Conservation (phyloP, 2,113 vertebrate genomes). For the Tetraodon nigroviridis region DNA sequence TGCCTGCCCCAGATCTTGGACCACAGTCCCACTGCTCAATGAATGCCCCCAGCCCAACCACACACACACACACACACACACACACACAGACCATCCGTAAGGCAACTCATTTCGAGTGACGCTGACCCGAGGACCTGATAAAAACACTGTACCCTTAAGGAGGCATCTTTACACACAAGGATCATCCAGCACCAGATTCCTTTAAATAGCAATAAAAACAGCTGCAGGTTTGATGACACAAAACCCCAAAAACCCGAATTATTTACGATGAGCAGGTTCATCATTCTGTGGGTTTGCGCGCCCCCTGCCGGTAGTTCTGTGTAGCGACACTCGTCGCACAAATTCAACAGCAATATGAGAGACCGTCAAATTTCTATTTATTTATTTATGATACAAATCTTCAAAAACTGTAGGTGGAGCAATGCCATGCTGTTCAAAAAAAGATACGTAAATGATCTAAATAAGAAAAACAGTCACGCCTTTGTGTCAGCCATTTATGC, state of each 20-base stretch:
- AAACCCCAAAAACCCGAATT: not conserved
- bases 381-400: too few species aligned
- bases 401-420: too few species aligned
- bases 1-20: slow-evolving; percentile 74
- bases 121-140: not conserved
- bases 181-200: too few species aligned
- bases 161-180: too few species aligned
- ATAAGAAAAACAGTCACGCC: too few species aligned
- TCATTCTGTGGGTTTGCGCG: slow-evolving; percentile 27
- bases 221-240: not conserved
- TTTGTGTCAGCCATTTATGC: not conserved
- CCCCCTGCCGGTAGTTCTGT: slow-evolving; percentile 52
- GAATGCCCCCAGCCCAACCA: slow-evolving; percentile 35
- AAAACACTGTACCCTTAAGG: not conserved
- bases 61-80: not conserved
- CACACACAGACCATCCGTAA: slow-evolving; percentile 34
- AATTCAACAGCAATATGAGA: too few species aligned
- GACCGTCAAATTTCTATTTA: too few species aligned
- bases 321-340: slow-evolving; percentile 11
- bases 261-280: not conserved
- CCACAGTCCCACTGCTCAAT: slow-evolving; percentile 62
- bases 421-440: too few species aligned
- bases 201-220: too few species aligned
- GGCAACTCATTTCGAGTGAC: slow-evolving; percentile 33
- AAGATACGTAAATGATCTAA: too few species aligned